phyloP scores from a whole-genome alignment of 2,797 vertebrate genomes.

The Coregonus sp. region DNA sequence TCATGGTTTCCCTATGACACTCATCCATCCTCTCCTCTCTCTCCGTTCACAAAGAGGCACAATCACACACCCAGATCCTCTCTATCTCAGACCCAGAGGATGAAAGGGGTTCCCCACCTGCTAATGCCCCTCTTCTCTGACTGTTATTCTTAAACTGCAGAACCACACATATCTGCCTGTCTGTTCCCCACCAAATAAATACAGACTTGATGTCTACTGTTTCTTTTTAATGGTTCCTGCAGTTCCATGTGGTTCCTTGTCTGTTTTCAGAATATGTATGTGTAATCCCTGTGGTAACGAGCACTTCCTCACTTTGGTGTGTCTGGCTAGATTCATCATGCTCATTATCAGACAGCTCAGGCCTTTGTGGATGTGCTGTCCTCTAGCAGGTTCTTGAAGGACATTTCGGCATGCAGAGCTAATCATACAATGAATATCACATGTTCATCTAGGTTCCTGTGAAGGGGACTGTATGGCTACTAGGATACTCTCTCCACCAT shows the following conservation, averaged over 20 bases:
- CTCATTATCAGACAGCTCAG: not conserved
- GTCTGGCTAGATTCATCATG: conserved; percentile 10
- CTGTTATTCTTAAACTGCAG: not conserved
- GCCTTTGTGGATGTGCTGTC: not conserved
- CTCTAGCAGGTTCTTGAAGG: conserved; percentile 26
- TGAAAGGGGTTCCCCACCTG: not conserved
- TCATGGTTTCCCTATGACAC: not conserved
- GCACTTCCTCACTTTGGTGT: not conserved
- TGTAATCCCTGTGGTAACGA: not conserved
- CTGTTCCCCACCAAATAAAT: not conserved
- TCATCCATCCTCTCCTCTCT: not conserved
- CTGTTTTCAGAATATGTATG: conserved; percentile 6
- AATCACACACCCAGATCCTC: not conserved
- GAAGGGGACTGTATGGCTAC: conserved; percentile 29
- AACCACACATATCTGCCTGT: not conserved
- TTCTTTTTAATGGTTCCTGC: not conserved
- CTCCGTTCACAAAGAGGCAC: not conserved
- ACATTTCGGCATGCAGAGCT: conserved; percentile 23
- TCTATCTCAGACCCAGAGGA: not conserved
- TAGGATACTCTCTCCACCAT: conserved; percentile 12
- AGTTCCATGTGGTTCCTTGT: conserved; percentile 12
- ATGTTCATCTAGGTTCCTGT: too few relatives aligned
- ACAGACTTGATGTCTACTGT: not conserved
- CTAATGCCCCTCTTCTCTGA: not conserved
- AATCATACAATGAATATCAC: conserved; percentile 43